phyloP scores from a whole-genome alignment of 2,888 invertebrate genomes.

The Oxycera nigricornis region DNA sequence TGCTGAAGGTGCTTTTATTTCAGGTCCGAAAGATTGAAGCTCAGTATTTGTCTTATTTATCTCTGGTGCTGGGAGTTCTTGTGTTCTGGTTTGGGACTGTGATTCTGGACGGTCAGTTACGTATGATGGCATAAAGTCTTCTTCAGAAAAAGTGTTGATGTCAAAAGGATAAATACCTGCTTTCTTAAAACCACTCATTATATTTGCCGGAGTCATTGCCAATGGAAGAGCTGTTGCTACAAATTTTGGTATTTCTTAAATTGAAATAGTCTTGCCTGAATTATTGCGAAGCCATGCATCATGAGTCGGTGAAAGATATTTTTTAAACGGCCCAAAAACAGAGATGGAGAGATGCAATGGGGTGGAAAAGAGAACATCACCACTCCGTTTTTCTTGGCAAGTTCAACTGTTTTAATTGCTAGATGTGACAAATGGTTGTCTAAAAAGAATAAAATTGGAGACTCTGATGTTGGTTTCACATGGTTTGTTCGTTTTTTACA shows the following conservation, averaged over 20 bases:
- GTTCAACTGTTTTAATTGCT: neutral
- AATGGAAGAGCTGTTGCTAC: neutral
- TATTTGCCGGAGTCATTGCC: neutral
- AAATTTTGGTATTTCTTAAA: neutral
- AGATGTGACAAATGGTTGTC: neutral
- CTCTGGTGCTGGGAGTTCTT: neutral
- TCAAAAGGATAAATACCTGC: neutral
- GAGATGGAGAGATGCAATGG: neutral
- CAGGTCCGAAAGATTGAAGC: neutral
- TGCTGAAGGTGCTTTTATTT: neutral
- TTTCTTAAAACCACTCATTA: neutral
- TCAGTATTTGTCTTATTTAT: neutral
- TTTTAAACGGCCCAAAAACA: neutral
- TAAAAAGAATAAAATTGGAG: neutral
- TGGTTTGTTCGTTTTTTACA: no score
- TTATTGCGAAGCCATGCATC: neutral
- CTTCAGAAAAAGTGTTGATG: neutral
- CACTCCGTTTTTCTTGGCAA: neutral
- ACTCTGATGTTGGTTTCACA: no score
- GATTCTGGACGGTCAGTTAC: neutral
- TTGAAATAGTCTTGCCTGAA: neutral
- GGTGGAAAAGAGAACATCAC: neutral
- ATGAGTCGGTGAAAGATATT: neutral
- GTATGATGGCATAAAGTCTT: neutral
- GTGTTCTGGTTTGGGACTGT: neutral